Evolutionary conservation across 2,113 vertebrate genomes (phyloP).

Genomic region (Ammodytes dubius): DNA sequence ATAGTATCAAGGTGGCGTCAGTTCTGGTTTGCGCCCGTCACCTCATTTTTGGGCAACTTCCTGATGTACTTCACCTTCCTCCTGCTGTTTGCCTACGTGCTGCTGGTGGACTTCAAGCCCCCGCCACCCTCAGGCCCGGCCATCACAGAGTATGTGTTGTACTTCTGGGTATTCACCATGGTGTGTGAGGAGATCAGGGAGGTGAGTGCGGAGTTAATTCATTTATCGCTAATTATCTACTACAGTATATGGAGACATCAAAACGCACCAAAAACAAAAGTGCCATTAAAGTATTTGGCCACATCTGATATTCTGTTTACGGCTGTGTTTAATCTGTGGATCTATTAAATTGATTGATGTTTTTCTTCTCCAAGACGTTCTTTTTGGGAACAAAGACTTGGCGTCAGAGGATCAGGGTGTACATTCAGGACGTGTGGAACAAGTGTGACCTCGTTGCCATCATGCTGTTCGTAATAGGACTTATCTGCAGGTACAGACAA

Average conservation of each 20-base stretch:
- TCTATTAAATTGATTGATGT: not conserved
- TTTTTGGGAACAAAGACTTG: slow-evolving; percentile 77
- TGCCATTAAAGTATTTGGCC: not conserved
- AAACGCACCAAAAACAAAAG: not conserved
- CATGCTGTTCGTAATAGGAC: slow-evolving; percentile 86
- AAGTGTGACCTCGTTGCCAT: slow-evolving; percentile 89
- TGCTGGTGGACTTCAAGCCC: slow-evolving; percentile 86
- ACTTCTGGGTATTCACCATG: slow-evolving; percentile 93
- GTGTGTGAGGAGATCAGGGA: slow-evolving; percentile 92
- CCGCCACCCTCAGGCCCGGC: slow-evolving; percentile 74
- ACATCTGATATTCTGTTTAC: not conserved
- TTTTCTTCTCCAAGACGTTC: slow-evolving; percentile 73
- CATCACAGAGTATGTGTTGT: slow-evolving; percentile 85
- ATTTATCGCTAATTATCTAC: not conserved
- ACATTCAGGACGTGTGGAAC: slow-evolving; percentile 90
- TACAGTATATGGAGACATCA: not conserved
- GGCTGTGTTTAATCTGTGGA: not conserved
- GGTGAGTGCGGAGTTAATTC: slow-evolving; percentile 62
- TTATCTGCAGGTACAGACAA: slow-evolving; percentile 85
- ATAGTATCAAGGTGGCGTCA: slow-evolving; percentile 86
- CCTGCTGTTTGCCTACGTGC: slow-evolving; percentile 89
- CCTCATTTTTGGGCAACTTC: slow-evolving; percentile 91
- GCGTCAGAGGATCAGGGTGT: slow-evolving; percentile 83
- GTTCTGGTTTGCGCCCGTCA: slow-evolving; percentile 92
- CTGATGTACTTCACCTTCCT: slow-evolving; percentile 93